Percentiles rank a stretch among this genome's conserved stretches.
Conservation (phyloP, 2,888 invertebrate species). For the Ochropleura leucogaster region DNA sequence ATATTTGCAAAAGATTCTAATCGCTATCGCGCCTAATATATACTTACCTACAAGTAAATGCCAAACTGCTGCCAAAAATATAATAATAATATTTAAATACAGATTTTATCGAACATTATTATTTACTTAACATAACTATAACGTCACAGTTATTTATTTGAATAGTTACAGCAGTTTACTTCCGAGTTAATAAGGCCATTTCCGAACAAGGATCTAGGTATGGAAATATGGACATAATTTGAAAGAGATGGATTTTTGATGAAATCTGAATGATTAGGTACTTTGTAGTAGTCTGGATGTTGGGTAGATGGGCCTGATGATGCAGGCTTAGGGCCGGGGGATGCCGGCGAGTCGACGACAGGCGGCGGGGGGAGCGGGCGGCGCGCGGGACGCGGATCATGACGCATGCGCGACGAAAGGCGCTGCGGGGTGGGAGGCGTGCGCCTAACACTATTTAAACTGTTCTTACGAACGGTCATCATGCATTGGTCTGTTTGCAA, state of each 20-base stretch:
- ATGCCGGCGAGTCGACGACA: slow-evolving; percentile 44
- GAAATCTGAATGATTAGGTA: neutral
- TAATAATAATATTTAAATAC: neutral
- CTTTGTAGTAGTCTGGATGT: neutral
- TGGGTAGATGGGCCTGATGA: slow-evolving; percentile 43
- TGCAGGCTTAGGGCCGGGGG: slow-evolving; percentile 53
- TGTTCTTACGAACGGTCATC: slow-evolving; percentile 91
- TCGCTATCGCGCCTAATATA: neutral
- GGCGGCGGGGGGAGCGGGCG: slow-evolving; percentile 66
- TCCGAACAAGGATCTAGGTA: slow-evolving; percentile 44
- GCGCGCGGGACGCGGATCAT: slow-evolving; percentile 81
- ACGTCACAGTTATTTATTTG: slow-evolving; percentile 32
- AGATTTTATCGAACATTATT: slow-evolving; percentile 13
- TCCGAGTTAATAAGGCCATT: slow-evolving; percentile 53
- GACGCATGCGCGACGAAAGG: slow-evolving; percentile 92
- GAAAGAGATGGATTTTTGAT: neutral
- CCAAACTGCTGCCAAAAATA: slow-evolving; percentile 1
- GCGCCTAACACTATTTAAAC: slow-evolving; percentile 92
- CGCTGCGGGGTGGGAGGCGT: slow-evolving; percentile 89
- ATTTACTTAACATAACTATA: slow-evolving; percentile 23
- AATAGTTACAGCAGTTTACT: slow-evolving; percentile 38
- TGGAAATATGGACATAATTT: slow-evolving; percentile 2
- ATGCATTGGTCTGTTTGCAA: slow-evolving; percentile 93
- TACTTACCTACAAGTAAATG: neutral
- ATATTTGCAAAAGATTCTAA: neutral